phyloP scores from a whole-genome alignment of 2,888 invertebrate species.

The Ophion ventricosus region DNA sequence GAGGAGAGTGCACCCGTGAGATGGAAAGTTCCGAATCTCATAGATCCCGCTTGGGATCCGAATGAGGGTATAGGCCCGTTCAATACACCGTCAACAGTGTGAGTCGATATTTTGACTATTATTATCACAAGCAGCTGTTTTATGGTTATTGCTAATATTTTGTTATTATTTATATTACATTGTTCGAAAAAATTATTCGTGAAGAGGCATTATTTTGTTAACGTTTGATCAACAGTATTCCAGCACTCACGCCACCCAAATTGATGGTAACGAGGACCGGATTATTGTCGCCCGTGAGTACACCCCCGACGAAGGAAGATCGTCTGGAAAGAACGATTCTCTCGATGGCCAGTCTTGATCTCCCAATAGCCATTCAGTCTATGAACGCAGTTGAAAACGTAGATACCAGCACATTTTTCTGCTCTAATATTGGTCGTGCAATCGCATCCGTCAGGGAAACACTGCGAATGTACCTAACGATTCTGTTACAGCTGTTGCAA shows the following conservation, averaged over 20 bases:
- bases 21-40: conserved; percentile 81
- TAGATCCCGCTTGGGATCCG: conserved; percentile 79
- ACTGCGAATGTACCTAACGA: not conserved
- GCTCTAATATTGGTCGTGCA: not conserved
- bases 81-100: conserved; percentile 73
- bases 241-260: conserved; percentile 85
- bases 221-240: conserved; percentile 81
- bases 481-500: conserved; percentile 76
- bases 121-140: not conserved
- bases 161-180: not conserved
- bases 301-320: conserved; percentile 83
- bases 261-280: conserved; percentile 80
- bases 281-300: conserved; percentile 82
- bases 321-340: conserved; percentile 85
- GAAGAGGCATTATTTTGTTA: not conserved
- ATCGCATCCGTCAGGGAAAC: not conserved
- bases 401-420: conserved; percentile 47
- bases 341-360: conserved; percentile 87
- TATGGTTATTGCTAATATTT: not conserved
- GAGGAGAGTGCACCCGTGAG: conserved; percentile 84
- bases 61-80: conserved; percentile 73
- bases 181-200: not conserved
- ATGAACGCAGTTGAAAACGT: conserved; percentile 89
- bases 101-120: conserved; percentile 61
- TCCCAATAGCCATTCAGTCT: conserved; percentile 87